Evolutionary conservation across 1,140 invertebrate genomes (phyloP), one percentile per base, ranked within the genome.

Genomic region (Hylaeus volcanicus): DNA sequence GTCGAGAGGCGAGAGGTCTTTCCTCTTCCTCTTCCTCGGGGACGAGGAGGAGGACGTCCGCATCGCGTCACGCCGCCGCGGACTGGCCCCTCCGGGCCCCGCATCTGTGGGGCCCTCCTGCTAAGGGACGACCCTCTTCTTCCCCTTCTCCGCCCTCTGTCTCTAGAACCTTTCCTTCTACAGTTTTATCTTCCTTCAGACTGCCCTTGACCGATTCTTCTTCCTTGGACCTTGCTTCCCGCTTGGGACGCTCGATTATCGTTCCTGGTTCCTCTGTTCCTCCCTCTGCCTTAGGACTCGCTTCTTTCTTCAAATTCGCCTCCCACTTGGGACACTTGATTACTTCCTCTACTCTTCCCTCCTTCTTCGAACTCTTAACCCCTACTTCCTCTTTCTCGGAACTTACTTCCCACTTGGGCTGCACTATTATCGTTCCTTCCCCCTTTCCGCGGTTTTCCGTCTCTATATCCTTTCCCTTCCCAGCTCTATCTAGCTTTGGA

Each of bases 11-110:
- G 77, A 85, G 86, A 87, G 80, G 74, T 77, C 68, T 84, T 77
- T 87, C 82, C 74, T 81, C 83, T 87, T 88, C 84, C 87, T 89
- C 87, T 89, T 91, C 86, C 83, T 89, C 88, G 82, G 74, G 76
- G 80, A 82, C 73, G 90, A 89, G 90, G 88, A 88, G 88, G 89
- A 88, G 89, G 92, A 91, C 90, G 89, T 92, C 91, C 91, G 92
- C 92, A 93, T 93, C 91, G 92, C 92, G 92, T 93, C 92, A 93
- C 92, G 92, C 91, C 92, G 88, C 92, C 91, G 91, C 92, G 89
- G 89, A 83, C 88, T 89, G 88, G 89, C 89, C 89, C 88, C 90
- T 79, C 88, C 89, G 91, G 89, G 88, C 89, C 90, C 89, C 89
- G 91, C 92, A 92, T 92, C 91, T 92, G 91, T 92, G 84, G 90